These are phyloP conservation scores for Proterorhinus semilunaris DNA, from an alignment of 2,113 vertebrate species.

Conservation along the genomic window DNA sequence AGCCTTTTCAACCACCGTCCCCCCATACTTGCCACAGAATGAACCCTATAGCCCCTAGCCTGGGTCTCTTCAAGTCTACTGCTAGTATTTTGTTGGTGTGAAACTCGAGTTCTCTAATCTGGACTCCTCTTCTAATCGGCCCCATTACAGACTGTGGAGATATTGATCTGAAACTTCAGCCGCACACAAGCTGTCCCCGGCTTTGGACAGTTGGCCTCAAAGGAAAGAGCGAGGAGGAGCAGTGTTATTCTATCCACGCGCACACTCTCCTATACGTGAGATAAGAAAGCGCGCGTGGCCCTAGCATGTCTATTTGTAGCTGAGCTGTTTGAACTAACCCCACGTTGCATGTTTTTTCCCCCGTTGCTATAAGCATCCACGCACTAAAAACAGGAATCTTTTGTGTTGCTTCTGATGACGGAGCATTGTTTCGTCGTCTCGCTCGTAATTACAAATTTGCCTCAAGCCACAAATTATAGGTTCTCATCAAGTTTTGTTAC, in stretches of 20 bases:
- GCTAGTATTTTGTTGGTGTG: slow-evolving; percentile 19
- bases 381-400: slow-evolving; percentile 39
- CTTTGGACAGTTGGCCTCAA: slow-evolving; percentile 55
- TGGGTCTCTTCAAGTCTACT: slow-evolving; percentile 17
- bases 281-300: slow-evolving; percentile 47
- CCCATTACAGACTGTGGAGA: slow-evolving; percentile 36
- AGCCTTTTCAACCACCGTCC: neutral
- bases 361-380: slow-evolving; percentile 2
- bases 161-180: slow-evolving; percentile 66
- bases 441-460: slow-evolving; percentile 53
- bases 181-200: slow-evolving; percentile 47
- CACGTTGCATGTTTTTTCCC: slow-evolving; percentile 8
- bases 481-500: slow-evolving; percentile 60
- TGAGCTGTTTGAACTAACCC: slow-evolving; percentile 20
- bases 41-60: neutral
- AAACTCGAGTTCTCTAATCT: slow-evolving; percentile 36
- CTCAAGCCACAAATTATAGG: slow-evolving; percentile 45
- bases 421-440: slow-evolving; percentile 41
- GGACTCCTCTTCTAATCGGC: slow-evolving; percentile 38
- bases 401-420: slow-evolving; percentile 53
- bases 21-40: neutral
- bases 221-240: slow-evolving; percentile 18
- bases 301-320: slow-evolving; percentile 24
- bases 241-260: slow-evolving; percentile 52
- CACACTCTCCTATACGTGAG: slow-evolving; percentile 27